These are phyloP conservation scores for Mormyrops attenuatus DNA, from an alignment of 2,797 vertebrate species.

Conservation along the genomic window DNA sequence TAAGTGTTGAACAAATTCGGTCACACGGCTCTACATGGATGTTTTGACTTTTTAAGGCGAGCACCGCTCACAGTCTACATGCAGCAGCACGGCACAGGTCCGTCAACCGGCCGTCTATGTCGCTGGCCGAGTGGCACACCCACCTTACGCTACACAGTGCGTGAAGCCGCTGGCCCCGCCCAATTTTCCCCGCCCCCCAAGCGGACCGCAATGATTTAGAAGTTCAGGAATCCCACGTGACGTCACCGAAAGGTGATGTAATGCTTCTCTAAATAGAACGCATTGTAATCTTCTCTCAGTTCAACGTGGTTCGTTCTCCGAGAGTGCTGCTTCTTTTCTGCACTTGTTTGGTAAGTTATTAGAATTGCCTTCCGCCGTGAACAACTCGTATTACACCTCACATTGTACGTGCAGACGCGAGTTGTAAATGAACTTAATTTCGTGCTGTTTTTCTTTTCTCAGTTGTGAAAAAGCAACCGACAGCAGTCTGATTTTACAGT, in stretches of 20 bases:
- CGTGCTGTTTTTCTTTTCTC: constrained; percentile 30
- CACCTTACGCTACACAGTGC: constrained; percentile 36
- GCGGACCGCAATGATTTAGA: constrained; percentile 99
- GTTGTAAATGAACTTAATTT: constrained; percentile 41
- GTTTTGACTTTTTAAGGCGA: constrained; percentile 3
- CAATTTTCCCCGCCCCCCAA: constrained; percentile 55
- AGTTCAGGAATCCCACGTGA: constrained; percentile 99
- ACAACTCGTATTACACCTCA: constrained; percentile 44
- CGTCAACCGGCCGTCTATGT: not conserved
- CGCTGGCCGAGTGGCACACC: constrained; percentile 46
- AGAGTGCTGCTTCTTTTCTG: constrained; percentile 81
- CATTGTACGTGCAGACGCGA: constrained; percentile 51
- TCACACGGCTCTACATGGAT: not conserved
- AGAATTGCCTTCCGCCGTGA: constrained; percentile 52
- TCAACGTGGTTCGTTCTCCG: constrained; percentile 98
- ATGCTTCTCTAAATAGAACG: constrained; percentile 99
- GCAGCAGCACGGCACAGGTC: not conserved
- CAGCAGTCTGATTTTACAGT: not conserved
- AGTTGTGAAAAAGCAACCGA: not conserved
- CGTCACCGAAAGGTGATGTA: constrained; percentile 98
- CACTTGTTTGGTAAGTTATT: constrained; percentile 92
- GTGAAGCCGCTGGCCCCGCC: constrained; percentile 48
- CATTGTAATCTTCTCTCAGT: constrained; percentile 99
- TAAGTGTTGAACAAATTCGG: not conserved
- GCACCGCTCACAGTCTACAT: not conserved